Base-by-base conservation (phyloP, 2,113 vertebrate genomes). In the Cygnus buccinator region DNA sequence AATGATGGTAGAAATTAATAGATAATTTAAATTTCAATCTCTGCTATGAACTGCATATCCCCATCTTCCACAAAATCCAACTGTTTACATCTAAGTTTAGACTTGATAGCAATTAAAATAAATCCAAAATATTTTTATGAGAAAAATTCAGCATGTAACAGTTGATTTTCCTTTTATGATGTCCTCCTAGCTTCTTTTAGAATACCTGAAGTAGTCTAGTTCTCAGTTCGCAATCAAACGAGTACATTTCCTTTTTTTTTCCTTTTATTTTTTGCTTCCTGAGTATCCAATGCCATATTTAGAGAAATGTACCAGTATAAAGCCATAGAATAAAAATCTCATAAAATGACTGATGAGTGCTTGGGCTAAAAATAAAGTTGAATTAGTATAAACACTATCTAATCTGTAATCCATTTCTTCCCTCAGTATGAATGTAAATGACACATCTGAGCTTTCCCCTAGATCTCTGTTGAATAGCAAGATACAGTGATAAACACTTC, bases 191-290 rank as follows among this genome's bases (percentile, higher is more conserved):
- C 7, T 72, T 81, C n/a, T 71, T 80, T 21, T 44, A 16, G 37
- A 72, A 35, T 54, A 58, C 8, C 15, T 55, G n/a, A 82, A 84
- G 43, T 10, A 67, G 13, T 20, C 15, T 16, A 39, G 3, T 59
- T 85, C 82, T 88, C 29, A 58, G 18, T 5, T 39, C 50, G 58
- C 4, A 57, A 57, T 29, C 39, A 77, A 76, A 28, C 11, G 13
- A 29, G 1, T 22, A 43, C 1, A 8, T 6, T 14, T 66, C 3
- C 21, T n/a, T 55, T 17, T 18, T 39, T n/a, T 39, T 19, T 5
- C 31, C 5, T 20, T 6, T 1, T 43, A 14, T 22, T 54, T 33
- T 21, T 14, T 41, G 2, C 7, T 6, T 14, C 19, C 39, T 52
- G 55, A 68, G 25, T 44, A 25, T 17, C 48, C 11, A 23, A 23